Base-by-base conservation (phyloP, 2,113 vertebrate species). In the Hippolais icterina region DNA sequence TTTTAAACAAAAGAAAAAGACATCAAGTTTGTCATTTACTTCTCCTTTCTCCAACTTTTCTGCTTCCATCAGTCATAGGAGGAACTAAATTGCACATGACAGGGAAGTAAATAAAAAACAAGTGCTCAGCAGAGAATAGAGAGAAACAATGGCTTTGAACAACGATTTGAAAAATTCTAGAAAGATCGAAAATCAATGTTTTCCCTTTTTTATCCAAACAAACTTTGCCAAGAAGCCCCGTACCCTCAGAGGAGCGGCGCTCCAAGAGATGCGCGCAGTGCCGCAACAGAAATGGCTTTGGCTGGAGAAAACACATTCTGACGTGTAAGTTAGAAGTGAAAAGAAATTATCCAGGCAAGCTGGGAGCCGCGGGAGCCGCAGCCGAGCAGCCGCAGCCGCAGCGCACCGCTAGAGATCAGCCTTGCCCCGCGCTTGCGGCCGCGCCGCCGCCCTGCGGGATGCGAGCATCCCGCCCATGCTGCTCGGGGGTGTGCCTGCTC, bases 341-440 rank as follows among this genome's bases (percentile, higher is more conserved):
- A 5, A 1, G 24, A 4, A 27, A 9, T 1, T 1, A 25, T 2
- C 16, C 2, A 24, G n/a, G 11, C 6, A 6, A 4, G 9, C 20
- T 46, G 17, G 6, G 71, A 75, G 44, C 15, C 6, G 60, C 44
- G 90, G 76, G 95, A 37, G 74, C 71, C 47, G 81, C 83, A 9
- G 91, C 2, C 20, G 47, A 7, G 12, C 41, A 42, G 42, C 42
- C 42, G 42, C 41, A 42, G 41, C 17, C 37, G 37, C 37, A 11
- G 46, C 56, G 10, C 50, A 5, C 98, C 99, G 98, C 98, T 98
- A 99, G 99, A 98, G 99, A 98, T 98, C 99, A 99, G 98, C 98
- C 97, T 99, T 98, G 98, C 83, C 98, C 98, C 96, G 97, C 85
- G 86, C 95, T 98, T 97, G 92, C 83, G 28, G 16, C 56, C 56